Conservation (phyloP, 2,113 vertebrate species). For the Paralichthys olivaceus region DNA sequence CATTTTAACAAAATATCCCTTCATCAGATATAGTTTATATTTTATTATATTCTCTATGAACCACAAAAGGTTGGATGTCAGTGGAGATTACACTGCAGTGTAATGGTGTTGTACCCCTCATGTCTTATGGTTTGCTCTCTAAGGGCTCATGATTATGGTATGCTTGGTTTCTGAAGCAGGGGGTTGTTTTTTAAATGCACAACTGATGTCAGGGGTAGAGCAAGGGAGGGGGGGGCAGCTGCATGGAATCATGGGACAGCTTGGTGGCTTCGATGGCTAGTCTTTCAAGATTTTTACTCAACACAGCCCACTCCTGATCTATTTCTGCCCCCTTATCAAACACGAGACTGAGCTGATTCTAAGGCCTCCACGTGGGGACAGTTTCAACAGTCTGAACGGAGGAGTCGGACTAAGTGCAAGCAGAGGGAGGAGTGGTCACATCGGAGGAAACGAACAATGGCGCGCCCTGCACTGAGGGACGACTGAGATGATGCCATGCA, state of each 20-base stretch:
- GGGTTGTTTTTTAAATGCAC: conserved; percentile 31
- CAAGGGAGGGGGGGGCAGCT: conserved; percentile 17
- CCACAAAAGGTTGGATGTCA: conserved; percentile 44
- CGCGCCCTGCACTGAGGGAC: conserved; percentile 59
- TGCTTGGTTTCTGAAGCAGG: conserved; percentile 54
- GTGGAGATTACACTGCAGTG: conserved; percentile 27
- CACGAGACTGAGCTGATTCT: conserved; percentile 61
- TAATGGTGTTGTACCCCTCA: conserved; percentile 24
- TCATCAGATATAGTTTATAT: conserved; percentile 56
- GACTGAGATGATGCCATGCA: conserved; percentile 71
- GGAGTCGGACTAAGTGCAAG: conserved; percentile 56
- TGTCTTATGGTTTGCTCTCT: conserved; percentile 51
- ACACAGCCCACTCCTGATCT: conserved; percentile 59
- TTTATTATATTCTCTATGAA: conserved; percentile 54
- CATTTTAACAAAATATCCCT: conserved; percentile 43
- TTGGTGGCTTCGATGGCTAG: conserved; percentile 53
- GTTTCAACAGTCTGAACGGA: conserved; percentile 39
- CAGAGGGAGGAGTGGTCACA: conserved; percentile 40
- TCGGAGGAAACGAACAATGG: conserved; percentile 26
- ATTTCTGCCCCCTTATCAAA: conserved; percentile 58
- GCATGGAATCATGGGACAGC: conserved; percentile 17
- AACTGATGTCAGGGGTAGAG: conserved; percentile 63
- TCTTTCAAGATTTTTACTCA: conserved; percentile 75
- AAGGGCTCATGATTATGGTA: conserved; percentile 56
- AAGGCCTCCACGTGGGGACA: conserved; percentile 63